Conservation (phyloP, 2,113 vertebrate species). For the Alouatta palliata region DNA sequence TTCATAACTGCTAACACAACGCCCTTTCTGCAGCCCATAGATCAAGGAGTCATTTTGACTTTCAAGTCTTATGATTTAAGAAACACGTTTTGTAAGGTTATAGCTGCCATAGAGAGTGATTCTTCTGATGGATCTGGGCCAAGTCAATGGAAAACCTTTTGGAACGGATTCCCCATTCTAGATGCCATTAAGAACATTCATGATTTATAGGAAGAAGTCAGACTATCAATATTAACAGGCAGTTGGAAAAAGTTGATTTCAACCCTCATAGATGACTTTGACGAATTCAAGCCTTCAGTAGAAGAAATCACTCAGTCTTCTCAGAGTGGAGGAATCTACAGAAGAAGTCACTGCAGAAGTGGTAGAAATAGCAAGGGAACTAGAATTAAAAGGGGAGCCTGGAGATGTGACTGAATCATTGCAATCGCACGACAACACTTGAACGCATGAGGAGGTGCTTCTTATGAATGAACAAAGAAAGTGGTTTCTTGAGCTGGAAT, state of each 20-base stretch:
- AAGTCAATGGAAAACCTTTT: neutral
- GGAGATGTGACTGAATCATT: neutral
- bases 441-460: neutral
- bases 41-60: neutral
- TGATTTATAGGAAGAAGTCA: neutral
- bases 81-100: neutral
- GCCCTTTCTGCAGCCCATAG: neutral
- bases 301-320: neutral
- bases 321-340: too few relatives aligned
- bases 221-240: neutral
- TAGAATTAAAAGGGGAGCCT: neutral
- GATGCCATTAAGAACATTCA: neutral
- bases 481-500: neutral
- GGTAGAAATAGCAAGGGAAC: neutral
- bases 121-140: neutral
- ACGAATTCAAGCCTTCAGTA: neutral
- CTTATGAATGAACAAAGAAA: neutral
- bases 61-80: neutral
- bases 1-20: neutral
- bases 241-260: neutral
- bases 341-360: neutral
- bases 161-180: neutral
- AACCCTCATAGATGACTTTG: neutral
- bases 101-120: neutral
- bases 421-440: neutral